Evolutionary conservation across 2,113 vertebrate genomes (phyloP).

Genomic region (Microtus pennsylvanicus): DNA sequence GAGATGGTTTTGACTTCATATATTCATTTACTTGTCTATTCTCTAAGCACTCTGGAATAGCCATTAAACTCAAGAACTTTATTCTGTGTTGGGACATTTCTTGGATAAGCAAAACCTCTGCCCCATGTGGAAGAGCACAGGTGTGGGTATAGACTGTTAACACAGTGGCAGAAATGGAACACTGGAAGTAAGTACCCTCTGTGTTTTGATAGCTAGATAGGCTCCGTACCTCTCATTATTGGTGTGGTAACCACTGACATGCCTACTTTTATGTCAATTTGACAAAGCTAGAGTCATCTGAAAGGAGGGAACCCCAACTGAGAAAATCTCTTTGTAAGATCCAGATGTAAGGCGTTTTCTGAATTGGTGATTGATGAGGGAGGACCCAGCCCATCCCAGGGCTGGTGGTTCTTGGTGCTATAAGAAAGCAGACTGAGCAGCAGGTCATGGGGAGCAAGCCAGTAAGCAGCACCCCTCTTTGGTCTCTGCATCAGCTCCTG

Average conservation of each 20-base stretch:
- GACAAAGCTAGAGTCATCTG: not conserved
- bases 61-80: not conserved
- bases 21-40: not conserved
- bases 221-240: not conserved
- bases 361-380: too few species aligned
- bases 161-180: too few species aligned
- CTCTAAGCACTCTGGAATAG: not conserved
- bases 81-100: too few species aligned
- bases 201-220: not conserved
- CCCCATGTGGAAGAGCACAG: rapidly evolving
- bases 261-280: not conserved
- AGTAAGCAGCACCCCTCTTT: too few species aligned
- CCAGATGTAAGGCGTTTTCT: not conserved
- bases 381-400: too few species aligned
- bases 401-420: too few species aligned
- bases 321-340: not conserved
- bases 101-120: not conserved
- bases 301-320: not conserved
- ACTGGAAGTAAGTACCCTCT: rapidly evolving
- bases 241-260: too few species aligned
- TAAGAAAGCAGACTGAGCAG: too few species aligned
- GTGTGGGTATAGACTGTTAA: not conserved
- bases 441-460: too few species aligned
- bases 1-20: not conserved
- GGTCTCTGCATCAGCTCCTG: too few species aligned